Percentiles rank a stretch among this genome's conserved stretches.
phyloP scores from a whole-genome alignment of 1,140 invertebrate genomes.

The Triops longicaudatus region DNA sequence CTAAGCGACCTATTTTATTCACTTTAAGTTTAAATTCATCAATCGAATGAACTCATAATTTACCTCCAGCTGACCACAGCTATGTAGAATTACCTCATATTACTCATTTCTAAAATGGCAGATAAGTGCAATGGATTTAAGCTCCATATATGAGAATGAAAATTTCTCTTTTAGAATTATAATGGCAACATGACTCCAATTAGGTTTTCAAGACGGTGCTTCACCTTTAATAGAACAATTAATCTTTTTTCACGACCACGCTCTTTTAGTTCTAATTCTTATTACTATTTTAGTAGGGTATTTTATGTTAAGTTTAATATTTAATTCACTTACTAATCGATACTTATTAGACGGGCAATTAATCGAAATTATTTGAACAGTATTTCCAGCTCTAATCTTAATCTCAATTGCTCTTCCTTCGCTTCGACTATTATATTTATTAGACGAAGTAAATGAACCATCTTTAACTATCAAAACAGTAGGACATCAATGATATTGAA shows the following conservation, averaged over 20 bases:
- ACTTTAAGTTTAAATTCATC: constrained; percentile 41
- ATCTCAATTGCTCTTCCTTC: constrained; percentile 54
- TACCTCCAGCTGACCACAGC: constrained; percentile 47
- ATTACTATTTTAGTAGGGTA: constrained; percentile 38
- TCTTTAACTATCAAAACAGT: constrained; percentile 50
- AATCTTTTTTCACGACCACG: constrained; percentile 51
- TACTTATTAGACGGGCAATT: constrained; percentile 42
- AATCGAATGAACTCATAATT: constrained; percentile 50
- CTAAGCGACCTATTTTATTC: constrained; percentile 40
- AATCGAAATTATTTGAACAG: constrained; percentile 56
- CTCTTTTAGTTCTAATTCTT: constrained; percentile 45
- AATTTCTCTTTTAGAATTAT: constrained; percentile 40
- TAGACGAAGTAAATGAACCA: constrained; percentile 49
- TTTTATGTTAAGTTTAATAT: constrained; percentile 41
- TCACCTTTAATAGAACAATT: constrained; percentile 51
- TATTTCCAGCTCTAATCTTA: constrained; percentile 50
- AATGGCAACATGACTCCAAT: constrained; percentile 44
- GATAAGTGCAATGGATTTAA: constrained; percentile 50
- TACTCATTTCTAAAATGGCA: constrained; percentile 47
- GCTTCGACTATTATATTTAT: constrained; percentile 49
- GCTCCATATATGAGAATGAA: constrained; percentile 48
- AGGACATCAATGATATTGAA: constrained; percentile 60
- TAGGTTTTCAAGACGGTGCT: constrained; percentile 47
- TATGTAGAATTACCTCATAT: constrained; percentile 47
- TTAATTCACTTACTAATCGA: constrained; percentile 40